Percentiles rank a stretch among this genome's conserved stretches.
phyloP scores from a whole-genome alignment of 2,113 vertebrate genomes.

The Helogale parvula region DNA sequence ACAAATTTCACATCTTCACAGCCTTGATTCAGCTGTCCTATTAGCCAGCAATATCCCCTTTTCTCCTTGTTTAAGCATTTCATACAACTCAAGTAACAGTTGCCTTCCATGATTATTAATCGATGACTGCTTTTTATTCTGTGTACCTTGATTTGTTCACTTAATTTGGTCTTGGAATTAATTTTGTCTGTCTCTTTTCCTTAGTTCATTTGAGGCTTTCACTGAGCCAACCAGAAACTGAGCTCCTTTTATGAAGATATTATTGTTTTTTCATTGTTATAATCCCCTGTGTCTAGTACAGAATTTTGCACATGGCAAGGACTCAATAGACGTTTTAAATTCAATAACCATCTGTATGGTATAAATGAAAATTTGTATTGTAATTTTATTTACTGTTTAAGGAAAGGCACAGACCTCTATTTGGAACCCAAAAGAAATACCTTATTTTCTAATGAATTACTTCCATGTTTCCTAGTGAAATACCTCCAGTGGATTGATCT shows the following conservation, averaged over 20 bases:
- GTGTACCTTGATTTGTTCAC: neutral
- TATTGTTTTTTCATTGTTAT: slow-evolving; percentile 36
- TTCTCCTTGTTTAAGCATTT: slow-evolving; percentile 23
- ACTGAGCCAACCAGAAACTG: slow-evolving; percentile 5
- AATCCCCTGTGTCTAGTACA: neutral
- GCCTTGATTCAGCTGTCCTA: neutral
- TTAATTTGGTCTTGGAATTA: slow-evolving; percentile 20
- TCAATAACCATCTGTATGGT: slow-evolving; percentile 50
- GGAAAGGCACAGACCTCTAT: neutral
- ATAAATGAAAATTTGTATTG: slow-evolving; percentile 43
- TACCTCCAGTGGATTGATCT: slow-evolving; percentile 1
- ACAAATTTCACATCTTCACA: slow-evolving; percentile 41
- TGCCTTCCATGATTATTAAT: neutral
- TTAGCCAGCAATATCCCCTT: neutral
- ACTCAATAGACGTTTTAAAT: slow-evolving; percentile 16
- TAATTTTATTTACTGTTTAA: slow-evolving; percentile 49
- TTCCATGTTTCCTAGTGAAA: neutral
- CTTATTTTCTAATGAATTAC: slow-evolving; percentile 43
- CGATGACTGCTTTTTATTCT: neutral
- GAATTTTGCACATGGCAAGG: slow-evolving; percentile 26
- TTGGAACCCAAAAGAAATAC: neutral
- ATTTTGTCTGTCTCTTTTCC: neutral
- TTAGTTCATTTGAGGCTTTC: slow-evolving; percentile 25
- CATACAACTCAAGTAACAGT: neutral
- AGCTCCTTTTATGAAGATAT: slow-evolving; percentile 2